Base-by-base conservation (phyloP, 2,888 invertebrate species). In the Ramazzottius varieornatus region DNA sequence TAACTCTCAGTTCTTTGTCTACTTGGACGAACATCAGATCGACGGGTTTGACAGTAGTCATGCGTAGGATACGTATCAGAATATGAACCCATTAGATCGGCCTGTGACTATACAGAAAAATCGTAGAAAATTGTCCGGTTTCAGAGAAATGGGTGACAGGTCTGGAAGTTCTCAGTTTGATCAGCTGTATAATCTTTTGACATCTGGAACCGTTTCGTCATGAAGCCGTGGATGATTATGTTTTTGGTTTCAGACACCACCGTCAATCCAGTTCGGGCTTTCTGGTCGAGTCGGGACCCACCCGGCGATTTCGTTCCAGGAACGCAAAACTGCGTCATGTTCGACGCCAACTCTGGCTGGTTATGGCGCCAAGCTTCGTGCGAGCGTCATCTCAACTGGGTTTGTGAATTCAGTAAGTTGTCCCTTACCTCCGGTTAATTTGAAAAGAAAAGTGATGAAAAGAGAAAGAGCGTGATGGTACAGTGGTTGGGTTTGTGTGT, bases 331-430 rank as follows among this genome's bases (percentile, higher is more conserved):
- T 54, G 54, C 54, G 54, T 54, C 16, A 54, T 54, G 54, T 54
- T 54, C 54, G 54, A 54, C 24, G 54, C 54, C 4, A 54, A 54
- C 24, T 54, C 54, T 8, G 54, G 54, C n/a, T 54, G 54, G 54
- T 29, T 54, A 29, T 54, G 54, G 54, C 54, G 54, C 29, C 16
- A 54, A 29, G 24, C 54, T 24, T 16, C 16, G 16, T 54, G 54
- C 29, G 24, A 54, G 4, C 13, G 54, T 16, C 54, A 54, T 29
- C 29, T 54, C 20, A 54, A 54, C 29, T 54, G 54, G 54, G 54
- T 54, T 24, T 54, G 54, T 29, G 54, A 54, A 29, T 54, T 54
- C 54, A 29, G 54, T 54, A 54, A 54, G 54, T 54, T 54, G 40
- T 40, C 8, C 20, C 40, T 40, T 40, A 8, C 8, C 20, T 40